Percentiles rank a stretch among this genome's conserved stretches.
Conservation (phyloP, 2,888 invertebrate genomes). For the Cheilosia soror region DNA sequence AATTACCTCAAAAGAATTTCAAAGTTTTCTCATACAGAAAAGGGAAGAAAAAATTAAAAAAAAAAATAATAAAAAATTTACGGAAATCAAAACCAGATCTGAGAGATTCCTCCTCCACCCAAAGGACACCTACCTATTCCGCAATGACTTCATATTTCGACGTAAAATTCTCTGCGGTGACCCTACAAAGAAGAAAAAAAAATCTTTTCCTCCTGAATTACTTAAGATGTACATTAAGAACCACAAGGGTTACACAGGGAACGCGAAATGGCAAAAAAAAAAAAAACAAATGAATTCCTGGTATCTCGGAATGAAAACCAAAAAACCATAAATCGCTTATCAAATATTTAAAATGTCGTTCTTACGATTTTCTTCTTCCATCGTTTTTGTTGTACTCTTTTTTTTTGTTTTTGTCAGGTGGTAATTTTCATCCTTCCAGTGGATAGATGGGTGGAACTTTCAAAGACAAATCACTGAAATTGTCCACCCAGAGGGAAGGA, state of each 20-base stretch:
- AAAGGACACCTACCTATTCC: neutral
- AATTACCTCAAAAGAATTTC: slow-evolving; percentile 29
- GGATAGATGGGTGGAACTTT: slow-evolving; percentile 11
- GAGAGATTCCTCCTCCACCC: slow-evolving; percentile 13
- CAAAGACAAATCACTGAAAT: slow-evolving; percentile 53
- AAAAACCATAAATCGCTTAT: slow-evolving; percentile 70
- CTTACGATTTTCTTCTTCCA: slow-evolving; percentile 46
- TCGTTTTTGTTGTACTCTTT: neutral
- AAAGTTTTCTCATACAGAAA: neutral
- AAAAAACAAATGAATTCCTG: slow-evolving; percentile 19
- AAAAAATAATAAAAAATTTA: neutral
- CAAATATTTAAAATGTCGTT: slow-evolving; percentile 74
- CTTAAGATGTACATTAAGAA: slow-evolving; percentile 34
- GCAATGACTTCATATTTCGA: neutral
- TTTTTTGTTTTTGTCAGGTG: neutral
- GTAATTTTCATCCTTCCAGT: slow-evolving; percentile 27
- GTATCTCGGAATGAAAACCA: slow-evolving; percentile 42
- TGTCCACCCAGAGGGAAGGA: slow-evolving; percentile 67
- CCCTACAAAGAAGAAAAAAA: slow-evolving; percentile 10
- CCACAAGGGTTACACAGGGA: slow-evolving; percentile 46
- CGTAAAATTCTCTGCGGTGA: neutral
- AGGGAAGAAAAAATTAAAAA: neutral
- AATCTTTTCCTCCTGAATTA: slow-evolving; percentile 59
- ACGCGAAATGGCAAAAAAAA: slow-evolving; percentile 20
- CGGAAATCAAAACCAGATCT: slow-evolving; percentile 11